A percentile compares a stretch with the other conserved stretches of the same genome.
Conservation (phyloP, 2,888 invertebrate species). For the Mycogona germanica region DNA sequence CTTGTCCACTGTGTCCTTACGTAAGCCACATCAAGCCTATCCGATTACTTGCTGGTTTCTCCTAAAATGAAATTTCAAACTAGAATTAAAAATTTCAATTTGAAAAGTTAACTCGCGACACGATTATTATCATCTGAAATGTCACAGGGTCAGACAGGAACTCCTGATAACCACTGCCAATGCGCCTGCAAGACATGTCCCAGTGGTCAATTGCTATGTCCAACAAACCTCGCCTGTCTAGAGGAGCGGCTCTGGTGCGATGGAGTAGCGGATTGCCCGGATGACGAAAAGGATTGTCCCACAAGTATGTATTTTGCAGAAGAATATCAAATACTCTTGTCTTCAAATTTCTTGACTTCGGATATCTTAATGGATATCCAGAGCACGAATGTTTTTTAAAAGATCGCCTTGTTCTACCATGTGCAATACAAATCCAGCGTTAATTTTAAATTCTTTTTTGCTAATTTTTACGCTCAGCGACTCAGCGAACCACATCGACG, state of each 20-base stretch:
- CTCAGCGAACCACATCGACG: background rate
- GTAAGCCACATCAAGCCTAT: conserved; percentile 21
- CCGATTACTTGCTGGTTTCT: background rate
- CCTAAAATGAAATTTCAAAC: background rate
- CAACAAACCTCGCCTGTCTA: conserved; percentile 59
- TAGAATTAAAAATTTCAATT: background rate
- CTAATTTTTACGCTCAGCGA: background rate
- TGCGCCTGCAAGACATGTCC: conserved; percentile 64
- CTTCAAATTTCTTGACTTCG: too few relatives aligned
- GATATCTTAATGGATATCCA: too few relatives aligned
- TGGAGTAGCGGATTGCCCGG: conserved; percentile 65
- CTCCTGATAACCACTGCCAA: conserved; percentile 41
- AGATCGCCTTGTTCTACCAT: too few relatives aligned
- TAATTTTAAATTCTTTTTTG: background rate
- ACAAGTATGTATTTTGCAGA: conserved; percentile 6
- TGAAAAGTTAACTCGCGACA: background rate
- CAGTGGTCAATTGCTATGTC: conserved; percentile 51
- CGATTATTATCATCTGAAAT: background rate
- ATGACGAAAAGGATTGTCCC: conserved; percentile 59
- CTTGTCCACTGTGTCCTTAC: conserved; percentile 47
- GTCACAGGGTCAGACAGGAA: conserved; percentile 9
- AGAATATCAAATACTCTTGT: too few relatives aligned
- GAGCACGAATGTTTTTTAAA: too few relatives aligned
- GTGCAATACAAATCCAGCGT: too few relatives aligned
- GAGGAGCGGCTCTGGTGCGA: conserved; percentile 62